Percentiles rank a stretch among this genome's conserved stretches.
phyloP scores from a whole-genome alignment of 2,113 vertebrate species.

The Emydura subglobosa region DNA sequence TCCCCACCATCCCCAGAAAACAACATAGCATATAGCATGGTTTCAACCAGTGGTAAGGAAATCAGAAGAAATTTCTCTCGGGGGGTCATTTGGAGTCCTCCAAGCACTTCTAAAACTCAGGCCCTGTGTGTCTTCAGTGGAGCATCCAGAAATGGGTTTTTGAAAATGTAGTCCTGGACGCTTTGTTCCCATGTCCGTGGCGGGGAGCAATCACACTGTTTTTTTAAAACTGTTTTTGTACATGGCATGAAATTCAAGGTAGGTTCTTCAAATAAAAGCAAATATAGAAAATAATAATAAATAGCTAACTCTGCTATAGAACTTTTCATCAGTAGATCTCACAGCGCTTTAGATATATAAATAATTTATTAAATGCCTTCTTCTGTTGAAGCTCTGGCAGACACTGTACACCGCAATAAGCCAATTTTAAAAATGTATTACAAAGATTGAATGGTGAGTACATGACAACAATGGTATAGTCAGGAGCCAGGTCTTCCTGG shows the following conservation, averaged over 20 bases:
- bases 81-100: background rate
- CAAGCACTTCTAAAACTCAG: background rate
- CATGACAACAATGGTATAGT: background rate
- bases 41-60: background rate
- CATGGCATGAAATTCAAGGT: background rate
- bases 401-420: background rate
- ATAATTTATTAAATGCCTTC: background rate
- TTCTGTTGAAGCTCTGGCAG: background rate
- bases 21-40: background rate
- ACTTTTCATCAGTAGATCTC: background rate
- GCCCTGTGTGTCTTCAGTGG: background rate
- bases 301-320: background rate
- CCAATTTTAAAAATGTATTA: background rate
- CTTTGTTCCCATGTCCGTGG: background rate
- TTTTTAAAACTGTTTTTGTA: background rate
- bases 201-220: background rate
- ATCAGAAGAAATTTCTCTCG: background rate
- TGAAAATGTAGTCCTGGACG: background rate
- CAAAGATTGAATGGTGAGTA: background rate
- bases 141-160: background rate
- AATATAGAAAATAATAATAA: background rate
- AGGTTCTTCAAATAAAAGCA: background rate
- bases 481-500: background rate
- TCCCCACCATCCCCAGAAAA: background rate
- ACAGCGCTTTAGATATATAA: background rate